Conservation (phyloP, 2,888 invertebrate species). For the Ramazzottius varieornatus region DNA sequence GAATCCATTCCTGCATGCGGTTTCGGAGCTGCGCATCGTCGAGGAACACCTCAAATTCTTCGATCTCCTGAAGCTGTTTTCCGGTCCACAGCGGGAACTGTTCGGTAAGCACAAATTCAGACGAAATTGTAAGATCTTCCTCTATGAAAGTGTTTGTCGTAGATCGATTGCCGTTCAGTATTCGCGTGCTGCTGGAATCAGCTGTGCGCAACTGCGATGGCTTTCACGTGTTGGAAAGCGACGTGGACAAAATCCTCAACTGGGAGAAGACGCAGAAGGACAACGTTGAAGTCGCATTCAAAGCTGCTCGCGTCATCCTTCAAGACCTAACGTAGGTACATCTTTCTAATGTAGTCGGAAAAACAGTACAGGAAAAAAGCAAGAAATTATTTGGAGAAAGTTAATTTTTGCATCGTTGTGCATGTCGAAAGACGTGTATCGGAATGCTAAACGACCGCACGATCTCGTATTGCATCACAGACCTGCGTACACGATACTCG, state of each 20-base stretch:
- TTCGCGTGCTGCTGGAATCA: slow-evolving; percentile 72
- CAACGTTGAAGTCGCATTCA: slow-evolving; percentile 70
- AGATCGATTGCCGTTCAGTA: slow-evolving; percentile 51
- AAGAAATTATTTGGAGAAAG: too few species aligned
- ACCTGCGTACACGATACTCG: too few species aligned
- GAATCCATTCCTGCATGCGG: neutral
- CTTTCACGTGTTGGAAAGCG: slow-evolving; percentile 56
- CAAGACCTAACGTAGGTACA: slow-evolving; percentile 40
- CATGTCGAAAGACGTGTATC: too few species aligned
- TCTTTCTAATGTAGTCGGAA: too few species aligned
- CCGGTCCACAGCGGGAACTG: neutral
- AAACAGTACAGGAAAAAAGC: too few species aligned
- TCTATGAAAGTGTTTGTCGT: neutral
- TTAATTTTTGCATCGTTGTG: too few species aligned
- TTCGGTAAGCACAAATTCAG: neutral
- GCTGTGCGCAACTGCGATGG: slow-evolving; percentile 86
- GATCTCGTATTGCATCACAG: too few species aligned
- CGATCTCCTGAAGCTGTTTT: neutral
- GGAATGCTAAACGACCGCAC: too few species aligned
- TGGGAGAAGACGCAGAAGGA: slow-evolving; percentile 51
- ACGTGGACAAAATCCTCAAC: slow-evolving; percentile 54
- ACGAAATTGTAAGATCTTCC: neutral
- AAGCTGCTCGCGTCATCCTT: slow-evolving; percentile 75
- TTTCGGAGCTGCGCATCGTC: neutral
- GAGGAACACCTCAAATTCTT: neutral